phyloP scores from a whole-genome alignment of 2,888 invertebrate genomes.

The Dexiosoma caninum region DNA sequence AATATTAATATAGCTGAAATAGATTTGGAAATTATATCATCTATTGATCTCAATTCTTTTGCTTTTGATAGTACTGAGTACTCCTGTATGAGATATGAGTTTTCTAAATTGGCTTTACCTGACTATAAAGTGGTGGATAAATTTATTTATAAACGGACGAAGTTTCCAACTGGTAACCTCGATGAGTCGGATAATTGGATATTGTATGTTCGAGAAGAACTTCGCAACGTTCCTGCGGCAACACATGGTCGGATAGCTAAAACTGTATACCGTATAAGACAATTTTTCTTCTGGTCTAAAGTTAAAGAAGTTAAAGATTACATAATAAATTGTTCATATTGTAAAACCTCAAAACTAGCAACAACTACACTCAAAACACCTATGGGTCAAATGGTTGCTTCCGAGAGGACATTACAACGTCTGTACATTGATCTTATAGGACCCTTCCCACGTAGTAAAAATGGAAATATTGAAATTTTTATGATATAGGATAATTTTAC shows the following conservation, averaged over 20 bases:
- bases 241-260: neutral
- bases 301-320: neutral
- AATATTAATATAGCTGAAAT: too few relatives aligned
- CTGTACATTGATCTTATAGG: slow-evolving; percentile 1
- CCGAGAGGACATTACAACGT: slow-evolving; percentile 6
- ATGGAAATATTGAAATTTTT: neutral
- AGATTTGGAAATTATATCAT: neutral
- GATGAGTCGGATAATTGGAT: neutral
- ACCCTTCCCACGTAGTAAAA: too few relatives aligned
- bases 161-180: neutral
- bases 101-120: neutral
- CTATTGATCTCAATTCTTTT: neutral
- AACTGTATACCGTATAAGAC: neutral
- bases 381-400: neutral
- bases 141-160: neutral
- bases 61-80: neutral
- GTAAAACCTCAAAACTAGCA: neutral
- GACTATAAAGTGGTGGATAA: neutral
- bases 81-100: neutral
- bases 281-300: slow-evolving; percentile 2
- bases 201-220: neutral
- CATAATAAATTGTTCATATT: neutral
- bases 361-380: neutral
- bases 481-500: neutral
- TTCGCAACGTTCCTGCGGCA: neutral